Conservation (phyloP, 2,113 vertebrate genomes). For the Eclectus roratus region DNA sequence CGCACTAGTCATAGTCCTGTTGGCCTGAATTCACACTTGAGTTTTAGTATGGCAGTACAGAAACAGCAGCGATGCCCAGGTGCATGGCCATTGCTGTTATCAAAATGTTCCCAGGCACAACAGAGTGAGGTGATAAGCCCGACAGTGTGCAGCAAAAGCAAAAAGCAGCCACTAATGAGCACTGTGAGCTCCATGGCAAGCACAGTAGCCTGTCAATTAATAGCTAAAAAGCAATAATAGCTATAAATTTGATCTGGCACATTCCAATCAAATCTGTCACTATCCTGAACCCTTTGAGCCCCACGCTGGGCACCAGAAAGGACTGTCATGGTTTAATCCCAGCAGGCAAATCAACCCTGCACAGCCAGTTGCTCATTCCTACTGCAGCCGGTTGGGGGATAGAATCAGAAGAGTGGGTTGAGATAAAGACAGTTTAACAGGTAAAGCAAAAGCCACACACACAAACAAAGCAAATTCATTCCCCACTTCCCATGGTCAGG, state of each 20-base stretch:
- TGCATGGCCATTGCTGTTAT: neutral
- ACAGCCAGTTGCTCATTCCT: neutral
- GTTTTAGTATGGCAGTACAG: neutral
- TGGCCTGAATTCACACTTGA: neutral
- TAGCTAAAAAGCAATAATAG: neutral
- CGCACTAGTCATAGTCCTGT: neutral
- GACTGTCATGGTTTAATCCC: neutral
- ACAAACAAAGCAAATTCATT: neutral
- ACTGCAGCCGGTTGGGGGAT: neutral
- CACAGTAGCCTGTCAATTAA: neutral
- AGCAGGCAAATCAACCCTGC: neutral
- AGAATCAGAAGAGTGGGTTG: neutral
- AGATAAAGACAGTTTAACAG: neutral
- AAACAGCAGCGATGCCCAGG: neutral
- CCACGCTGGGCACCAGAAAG: neutral
- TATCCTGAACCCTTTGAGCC: neutral
- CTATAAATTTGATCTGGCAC: neutral
- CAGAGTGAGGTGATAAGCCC: neutral
- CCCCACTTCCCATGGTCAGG: neutral
- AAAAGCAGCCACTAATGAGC: neutral
- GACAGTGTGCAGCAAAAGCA: neutral
- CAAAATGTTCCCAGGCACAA: neutral
- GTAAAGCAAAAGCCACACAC: neutral
- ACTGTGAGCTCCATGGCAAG: neutral
- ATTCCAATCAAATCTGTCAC: neutral